Evolutionary conservation across 1,140 invertebrate species (phyloP).

Genomic region (Lordiphosa clarofinis): DNA sequence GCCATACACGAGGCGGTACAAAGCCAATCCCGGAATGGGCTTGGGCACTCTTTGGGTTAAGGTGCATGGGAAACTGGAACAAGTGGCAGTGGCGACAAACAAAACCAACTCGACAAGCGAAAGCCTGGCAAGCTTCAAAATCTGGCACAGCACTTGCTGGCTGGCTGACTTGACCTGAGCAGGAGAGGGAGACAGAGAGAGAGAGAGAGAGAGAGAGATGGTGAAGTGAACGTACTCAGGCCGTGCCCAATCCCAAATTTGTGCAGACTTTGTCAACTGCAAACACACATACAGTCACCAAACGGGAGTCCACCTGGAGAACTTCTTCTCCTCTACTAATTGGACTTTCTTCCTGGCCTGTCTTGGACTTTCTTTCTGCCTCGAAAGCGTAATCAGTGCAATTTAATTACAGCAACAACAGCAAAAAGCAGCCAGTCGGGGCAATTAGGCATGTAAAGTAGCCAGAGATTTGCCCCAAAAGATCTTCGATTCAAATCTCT

Average conservation of each 20-base stretch:
- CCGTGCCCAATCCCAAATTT: constrained; percentile 39
- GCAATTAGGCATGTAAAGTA: constrained; percentile 76
- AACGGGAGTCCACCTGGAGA: constrained; percentile 21
- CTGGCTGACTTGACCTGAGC: constrained; percentile 52
- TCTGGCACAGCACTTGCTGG: constrained; percentile 72
- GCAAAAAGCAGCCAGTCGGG: constrained; percentile 23
- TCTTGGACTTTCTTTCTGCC: constrained; percentile 36
- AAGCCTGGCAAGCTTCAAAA: constrained; percentile 69
- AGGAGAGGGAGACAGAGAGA: constrained; percentile 5
- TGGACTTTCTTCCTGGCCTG: constrained; percentile 53
- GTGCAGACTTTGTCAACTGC: constrained; percentile 55
- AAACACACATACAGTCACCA: constrained; percentile 2
- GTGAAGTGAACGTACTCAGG: constrained; percentile 48
- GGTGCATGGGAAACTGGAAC: constrained; percentile 77
- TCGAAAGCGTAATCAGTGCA: constrained; percentile 63
- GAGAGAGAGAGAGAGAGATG: constrained; percentile 1
- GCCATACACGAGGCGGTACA: constrained; percentile 12
- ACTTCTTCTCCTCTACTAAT: constrained; percentile 41
- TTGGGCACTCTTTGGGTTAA: constrained; percentile 63
- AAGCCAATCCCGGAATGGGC: constrained; percentile 60
- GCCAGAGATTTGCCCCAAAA: constrained; percentile 3
- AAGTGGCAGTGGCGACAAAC: constrained; percentile 43
- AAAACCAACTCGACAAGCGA: constrained; percentile 41
- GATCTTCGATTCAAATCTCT: constrained; percentile 48
- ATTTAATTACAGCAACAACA: constrained; percentile 58